Conservation (phyloP, 2,797 vertebrate genomes). For the Zenarchopterus dispar region DNA sequence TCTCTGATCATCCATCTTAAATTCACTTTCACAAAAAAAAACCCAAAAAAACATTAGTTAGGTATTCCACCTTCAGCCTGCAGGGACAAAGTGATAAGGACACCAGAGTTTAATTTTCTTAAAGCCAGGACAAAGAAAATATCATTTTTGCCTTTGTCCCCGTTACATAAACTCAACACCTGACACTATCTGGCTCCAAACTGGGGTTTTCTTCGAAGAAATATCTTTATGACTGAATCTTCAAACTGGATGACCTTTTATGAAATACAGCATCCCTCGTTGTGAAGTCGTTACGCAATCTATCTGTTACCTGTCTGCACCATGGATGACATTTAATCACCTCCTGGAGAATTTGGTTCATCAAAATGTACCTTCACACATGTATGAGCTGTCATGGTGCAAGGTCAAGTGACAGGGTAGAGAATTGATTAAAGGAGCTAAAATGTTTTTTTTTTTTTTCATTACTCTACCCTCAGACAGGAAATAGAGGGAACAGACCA, state of each 20-base stretch:
- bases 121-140: background rate
- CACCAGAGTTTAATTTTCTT: background rate
- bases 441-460: background rate
- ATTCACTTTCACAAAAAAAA: constrained; percentile 41
- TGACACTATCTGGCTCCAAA: background rate
- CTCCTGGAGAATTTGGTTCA: constrained; percentile 30
- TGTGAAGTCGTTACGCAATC: constrained; percentile 2
- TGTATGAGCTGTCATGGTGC: constrained; percentile 32
- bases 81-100: background rate
- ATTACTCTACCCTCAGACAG: constrained; percentile 22
- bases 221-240: background rate
- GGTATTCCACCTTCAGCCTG: constrained; percentile 15
- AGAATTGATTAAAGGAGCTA: constrained; percentile 62
- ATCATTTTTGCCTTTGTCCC: background rate
- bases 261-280: constrained; percentile 3
- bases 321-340: constrained; percentile 34
- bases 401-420: constrained; percentile 44
- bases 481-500: constrained; percentile 32
- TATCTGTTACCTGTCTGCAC: background rate
- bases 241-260: constrained; percentile 1
- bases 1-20: constrained; percentile 43
- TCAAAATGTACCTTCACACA: constrained; percentile 48
- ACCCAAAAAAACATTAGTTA: constrained; percentile 18
- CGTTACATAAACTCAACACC: background rate
- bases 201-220: background rate